Percentiles rank a stretch among this genome's conserved stretches.
phyloP scores from a whole-genome alignment of 2,888 invertebrate genomes.

The Amiota mariae region DNA sequence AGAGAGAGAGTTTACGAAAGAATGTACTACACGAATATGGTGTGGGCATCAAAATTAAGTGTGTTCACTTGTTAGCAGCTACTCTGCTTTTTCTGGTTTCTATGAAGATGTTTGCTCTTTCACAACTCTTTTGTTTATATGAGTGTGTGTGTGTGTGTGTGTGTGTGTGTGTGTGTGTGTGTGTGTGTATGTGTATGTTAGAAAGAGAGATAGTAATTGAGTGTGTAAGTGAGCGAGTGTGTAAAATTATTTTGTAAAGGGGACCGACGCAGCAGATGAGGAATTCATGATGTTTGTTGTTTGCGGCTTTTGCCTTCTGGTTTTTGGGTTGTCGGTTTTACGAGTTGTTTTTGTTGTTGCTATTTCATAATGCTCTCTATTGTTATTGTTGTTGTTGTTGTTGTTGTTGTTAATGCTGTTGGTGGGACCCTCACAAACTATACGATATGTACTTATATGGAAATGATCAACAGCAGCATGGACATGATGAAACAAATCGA shows the following conservation, averaged over 20 bases:
- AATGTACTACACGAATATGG: too few relatives aligned
- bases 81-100: neutral
- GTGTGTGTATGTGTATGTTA: constrained; percentile 20
- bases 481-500: too few relatives aligned
- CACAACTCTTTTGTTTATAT: neutral
- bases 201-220: neutral
- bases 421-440: neutral
- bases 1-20: constrained; percentile 25
- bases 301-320: constrained; percentile 22
- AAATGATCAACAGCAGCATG: too few relatives aligned
- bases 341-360: constrained; percentile 22
- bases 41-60: too few relatives aligned
- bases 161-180: constrained; percentile 16
- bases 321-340: too few relatives aligned
- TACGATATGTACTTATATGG: too few relatives aligned
- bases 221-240: constrained; percentile 31
- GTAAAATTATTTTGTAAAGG: neutral
- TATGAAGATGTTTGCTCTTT: neutral
- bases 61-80: neutral
- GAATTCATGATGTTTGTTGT: constrained; percentile 46
- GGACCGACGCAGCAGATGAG: neutral
- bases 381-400: constrained; percentile 62
- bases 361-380: constrained; percentile 66
- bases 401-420: constrained; percentile 53
- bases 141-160: too few relatives aligned